Percentiles rank a stretch among this genome's conserved stretches.
These are phyloP conservation scores for Drosophila saltans DNA, from an alignment of 1,140 invertebrate genomes.

Conservation along the genomic window DNA sequence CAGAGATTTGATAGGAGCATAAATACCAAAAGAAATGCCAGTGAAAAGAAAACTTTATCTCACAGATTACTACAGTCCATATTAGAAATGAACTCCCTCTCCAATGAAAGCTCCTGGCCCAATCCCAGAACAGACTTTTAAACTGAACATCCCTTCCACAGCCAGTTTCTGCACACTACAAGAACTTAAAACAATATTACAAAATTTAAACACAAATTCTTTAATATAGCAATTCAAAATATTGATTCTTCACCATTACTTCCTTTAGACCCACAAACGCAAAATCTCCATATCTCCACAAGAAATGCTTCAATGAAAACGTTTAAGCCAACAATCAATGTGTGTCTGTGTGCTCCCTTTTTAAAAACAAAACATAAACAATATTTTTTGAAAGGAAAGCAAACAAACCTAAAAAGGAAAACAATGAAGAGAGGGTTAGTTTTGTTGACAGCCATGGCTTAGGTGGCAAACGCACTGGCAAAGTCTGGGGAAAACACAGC, in stretches of 20 bases:
- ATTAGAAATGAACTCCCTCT: background rate
- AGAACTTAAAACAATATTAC: no score
- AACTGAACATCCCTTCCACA: no score
- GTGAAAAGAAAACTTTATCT: conserved; percentile 5
- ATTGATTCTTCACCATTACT: background rate
- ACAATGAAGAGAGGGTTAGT: conserved; percentile 57
- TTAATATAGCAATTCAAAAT: conserved; percentile 16
- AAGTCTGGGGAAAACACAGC: conserved; percentile 38
- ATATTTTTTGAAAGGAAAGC: conserved; percentile 44
- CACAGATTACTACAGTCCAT: no score
- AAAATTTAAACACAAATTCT: background rate
- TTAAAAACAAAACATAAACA: conserved; percentile 63
- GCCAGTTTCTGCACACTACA: no score
- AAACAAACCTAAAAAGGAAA: conserved; percentile 45
- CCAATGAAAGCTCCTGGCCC: no score
- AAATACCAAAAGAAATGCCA: background rate
- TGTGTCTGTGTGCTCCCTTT: background rate
- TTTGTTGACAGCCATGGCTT: conserved; percentile 52
- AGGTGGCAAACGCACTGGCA: conserved; percentile 47
- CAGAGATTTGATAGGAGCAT: conserved; percentile 15
- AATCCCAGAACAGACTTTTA: no score
- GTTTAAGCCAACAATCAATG: conserved; percentile 71
- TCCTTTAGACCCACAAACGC: conserved; percentile 64
- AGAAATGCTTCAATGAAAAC: conserved; percentile 71
- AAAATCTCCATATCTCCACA: conserved; percentile 70